Evolutionary conservation across 2,888 invertebrate genomes (phyloP).

Genomic region (Chydorus sphaericus): DNA sequence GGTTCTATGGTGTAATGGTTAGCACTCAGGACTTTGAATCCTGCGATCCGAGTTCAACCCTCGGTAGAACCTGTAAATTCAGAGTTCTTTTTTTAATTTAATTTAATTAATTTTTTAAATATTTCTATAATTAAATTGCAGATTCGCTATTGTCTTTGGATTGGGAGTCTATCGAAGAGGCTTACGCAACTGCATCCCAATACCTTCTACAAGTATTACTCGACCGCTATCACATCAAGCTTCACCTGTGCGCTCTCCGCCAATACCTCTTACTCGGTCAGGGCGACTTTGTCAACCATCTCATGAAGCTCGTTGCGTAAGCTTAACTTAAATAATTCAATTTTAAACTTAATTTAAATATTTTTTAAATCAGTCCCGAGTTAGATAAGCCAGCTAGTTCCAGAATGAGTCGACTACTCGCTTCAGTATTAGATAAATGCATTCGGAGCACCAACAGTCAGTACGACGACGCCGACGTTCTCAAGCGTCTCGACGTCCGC

Average conservation of each 20-base stretch:
- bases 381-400: constrained; percentile 71
- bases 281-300: constrained; percentile 87
- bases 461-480: constrained; percentile 78
- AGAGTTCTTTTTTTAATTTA: not conserved
- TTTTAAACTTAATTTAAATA: not conserved
- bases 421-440: constrained; percentile 67
- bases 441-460: constrained; percentile 86
- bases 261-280: constrained; percentile 83
- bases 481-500: constrained; percentile 72
- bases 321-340: constrained; percentile 25
- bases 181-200: constrained; percentile 72
- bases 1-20: not conserved
- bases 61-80: not conserved
- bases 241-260: constrained; percentile 79
- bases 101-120: constrained; percentile 8
- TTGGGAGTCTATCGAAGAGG: constrained; percentile 62
- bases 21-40: too few relatives aligned
- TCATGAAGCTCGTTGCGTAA: constrained; percentile 82
- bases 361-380: constrained; percentile 49
- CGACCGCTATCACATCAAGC: constrained; percentile 71
- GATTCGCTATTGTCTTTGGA: constrained; percentile 51
- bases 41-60: too few relatives aligned
- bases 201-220: constrained; percentile 73
- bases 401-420: constrained; percentile 74
- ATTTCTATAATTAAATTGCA: constrained; percentile 33